A percentile compares a stretch with the other conserved stretches of the same genome.
These are phyloP conservation scores for Drosophila emarginata DNA, from an alignment of 2,888 invertebrate genomes.

Conservation along the genomic window DNA sequence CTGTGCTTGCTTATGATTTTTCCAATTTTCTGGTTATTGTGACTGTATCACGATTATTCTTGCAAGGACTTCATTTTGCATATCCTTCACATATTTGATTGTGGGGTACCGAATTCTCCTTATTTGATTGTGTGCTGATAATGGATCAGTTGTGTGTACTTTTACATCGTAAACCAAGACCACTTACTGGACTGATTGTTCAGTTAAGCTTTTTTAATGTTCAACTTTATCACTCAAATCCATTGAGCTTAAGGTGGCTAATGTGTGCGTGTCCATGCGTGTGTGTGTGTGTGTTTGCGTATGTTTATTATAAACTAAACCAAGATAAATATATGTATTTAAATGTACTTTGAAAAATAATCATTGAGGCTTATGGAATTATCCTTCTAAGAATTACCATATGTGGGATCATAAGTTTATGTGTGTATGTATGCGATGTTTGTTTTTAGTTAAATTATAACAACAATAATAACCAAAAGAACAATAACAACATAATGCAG, in stretches of 20 bases:
- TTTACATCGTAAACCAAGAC: neutral
- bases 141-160: neutral
- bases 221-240: slow-evolving; percentile 1
- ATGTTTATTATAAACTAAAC: slow-evolving; percentile 3
- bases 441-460: slow-evolving; percentile 10
- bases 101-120: too few relatives aligned
- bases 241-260: neutral
- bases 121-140: too few relatives aligned
- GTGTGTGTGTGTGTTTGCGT: neutral
- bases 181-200: neutral
- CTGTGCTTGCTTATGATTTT: too few relatives aligned
- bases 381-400: neutral
- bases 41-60: too few relatives aligned
- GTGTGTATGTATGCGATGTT: neutral
- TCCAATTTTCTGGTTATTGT: too few relatives aligned
- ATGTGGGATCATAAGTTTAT: neutral
- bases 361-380: neutral
- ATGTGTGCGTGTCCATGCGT: neutral
- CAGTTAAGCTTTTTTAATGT: neutral
- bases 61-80: too few relatives aligned
- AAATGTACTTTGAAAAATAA: slow-evolving; percentile 4
- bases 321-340: slow-evolving; percentile 3
- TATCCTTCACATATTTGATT: too few relatives aligned
- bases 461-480: slow-evolving; percentile 25
- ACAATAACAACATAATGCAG: slow-evolving; percentile 46